Conservation (phyloP, 2,797 vertebrate genomes). For the Phataginus tetradactyla region DNA sequence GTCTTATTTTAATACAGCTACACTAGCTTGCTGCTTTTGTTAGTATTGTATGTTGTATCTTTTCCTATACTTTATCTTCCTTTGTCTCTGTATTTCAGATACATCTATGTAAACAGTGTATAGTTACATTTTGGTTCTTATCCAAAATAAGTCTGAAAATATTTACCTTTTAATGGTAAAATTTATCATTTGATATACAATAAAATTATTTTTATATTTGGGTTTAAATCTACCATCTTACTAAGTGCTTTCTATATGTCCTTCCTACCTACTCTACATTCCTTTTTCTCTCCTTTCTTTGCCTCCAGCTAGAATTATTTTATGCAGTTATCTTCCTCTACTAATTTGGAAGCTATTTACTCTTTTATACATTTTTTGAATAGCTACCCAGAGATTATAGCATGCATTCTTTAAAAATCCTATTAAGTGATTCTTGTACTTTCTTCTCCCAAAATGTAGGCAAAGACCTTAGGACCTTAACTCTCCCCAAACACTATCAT, state of each 20-base stretch:
- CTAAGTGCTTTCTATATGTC: not conserved
- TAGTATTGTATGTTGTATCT: not conserved
- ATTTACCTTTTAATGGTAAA: constrained; percentile 22
- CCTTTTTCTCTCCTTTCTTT: constrained; percentile 23
- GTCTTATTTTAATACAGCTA: not conserved
- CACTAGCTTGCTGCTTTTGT: not conserved
- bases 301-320: not conserved
- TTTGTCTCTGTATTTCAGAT: not conserved
- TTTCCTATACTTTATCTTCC: not conserved
- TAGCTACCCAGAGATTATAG: not conserved
- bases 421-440: constrained; percentile 8
- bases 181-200: not conserved
- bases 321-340: not conserved
- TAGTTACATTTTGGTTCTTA: not conserved
- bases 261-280: not conserved
- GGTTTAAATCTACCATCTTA: constrained; percentile 1
- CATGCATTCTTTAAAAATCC: not conserved
- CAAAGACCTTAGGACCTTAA: not conserved
- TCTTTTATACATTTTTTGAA: not conserved
- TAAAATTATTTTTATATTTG: constrained; percentile 47
- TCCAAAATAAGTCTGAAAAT: constrained; percentile 16
- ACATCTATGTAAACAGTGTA: not conserved
- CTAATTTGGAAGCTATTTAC: constrained; percentile 7
- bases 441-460: not conserved
- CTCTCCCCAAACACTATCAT: not conserved